Evolutionary conservation across 2,888 invertebrate genomes (phyloP).

Genomic region (Mesorhabditis sp.): DNA sequence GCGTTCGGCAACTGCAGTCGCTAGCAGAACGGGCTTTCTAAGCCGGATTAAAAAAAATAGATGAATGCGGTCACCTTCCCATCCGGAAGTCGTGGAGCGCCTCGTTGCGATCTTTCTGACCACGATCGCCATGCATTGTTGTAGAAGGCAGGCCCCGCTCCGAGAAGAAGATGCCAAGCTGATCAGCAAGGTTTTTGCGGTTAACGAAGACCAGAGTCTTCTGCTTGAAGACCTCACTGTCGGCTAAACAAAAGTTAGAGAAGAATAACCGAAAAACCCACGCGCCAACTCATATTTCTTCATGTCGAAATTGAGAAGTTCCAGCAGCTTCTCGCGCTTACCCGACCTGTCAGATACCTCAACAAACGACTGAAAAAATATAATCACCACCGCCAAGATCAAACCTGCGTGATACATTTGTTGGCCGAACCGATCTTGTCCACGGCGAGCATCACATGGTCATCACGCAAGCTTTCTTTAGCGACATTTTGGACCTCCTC

Average conservation of each 20-base stretch:
- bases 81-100: constrained; percentile 71
- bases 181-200: constrained; percentile 83
- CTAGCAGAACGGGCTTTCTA: constrained; percentile 67
- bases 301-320: constrained; percentile 65
- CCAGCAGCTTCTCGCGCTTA: constrained; percentile 73
- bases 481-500: constrained; percentile 75
- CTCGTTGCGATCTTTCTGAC: constrained; percentile 68
- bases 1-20: constrained; percentile 86
- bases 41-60: background rate
- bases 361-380: background rate
- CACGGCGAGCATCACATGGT: constrained; percentile 81
- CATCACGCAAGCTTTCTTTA: constrained; percentile 69
- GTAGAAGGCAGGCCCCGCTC: constrained; percentile 72
- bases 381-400: constrained; percentile 27
- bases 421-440: constrained; percentile 91
- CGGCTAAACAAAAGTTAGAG: constrained; percentile 16
- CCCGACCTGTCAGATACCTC: constrained; percentile 64
- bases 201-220: constrained; percentile 79
- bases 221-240: constrained; percentile 27
- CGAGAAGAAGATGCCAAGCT: constrained; percentile 77
- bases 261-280: background rate
- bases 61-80: constrained; percentile 57
- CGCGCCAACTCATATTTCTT: constrained; percentile 16
- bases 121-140: constrained; percentile 69
- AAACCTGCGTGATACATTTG: constrained; percentile 79